phyloP scores from a whole-genome alignment of 2,888 invertebrate species.

The Drosophila atripex region DNA sequence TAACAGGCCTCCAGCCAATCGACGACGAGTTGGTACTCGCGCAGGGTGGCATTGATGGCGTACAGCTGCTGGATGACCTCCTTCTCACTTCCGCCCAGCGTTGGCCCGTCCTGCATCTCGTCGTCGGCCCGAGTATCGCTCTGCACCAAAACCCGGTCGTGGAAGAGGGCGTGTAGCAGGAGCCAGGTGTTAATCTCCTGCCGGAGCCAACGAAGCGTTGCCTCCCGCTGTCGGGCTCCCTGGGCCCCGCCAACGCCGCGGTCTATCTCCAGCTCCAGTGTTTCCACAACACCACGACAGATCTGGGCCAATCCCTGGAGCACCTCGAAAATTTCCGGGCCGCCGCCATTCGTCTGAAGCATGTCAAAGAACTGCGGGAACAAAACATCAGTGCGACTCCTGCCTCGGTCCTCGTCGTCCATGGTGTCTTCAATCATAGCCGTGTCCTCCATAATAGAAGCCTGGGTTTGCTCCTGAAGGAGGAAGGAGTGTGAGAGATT shows the following conservation, averaged over 20 bases:
- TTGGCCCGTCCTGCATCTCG: conserved; percentile 82
- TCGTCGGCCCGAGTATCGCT: conserved; percentile 74
- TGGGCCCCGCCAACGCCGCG: conserved; percentile 48
- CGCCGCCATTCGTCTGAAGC: conserved; percentile 78
- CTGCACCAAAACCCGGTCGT: conserved; percentile 88
- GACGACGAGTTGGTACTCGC: conserved; percentile 92
- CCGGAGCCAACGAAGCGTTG: conserved; percentile 86
- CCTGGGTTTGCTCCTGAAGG: conserved; percentile 34
- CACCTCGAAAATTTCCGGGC: conserved; percentile 79
- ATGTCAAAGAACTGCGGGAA: conserved; percentile 82
- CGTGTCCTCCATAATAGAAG: conserved; percentile 65
- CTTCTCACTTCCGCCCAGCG: conserved; percentile 85
- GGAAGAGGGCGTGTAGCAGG: conserved; percentile 91
- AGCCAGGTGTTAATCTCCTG: conserved; percentile 96
- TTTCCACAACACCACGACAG: conserved; percentile 76
- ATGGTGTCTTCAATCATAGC: conserved; percentile 26
- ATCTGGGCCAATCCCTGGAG: conserved; percentile 75
- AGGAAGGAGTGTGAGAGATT: conserved; percentile 16
- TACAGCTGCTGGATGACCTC: conserved; percentile 84
- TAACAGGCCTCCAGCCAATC: conserved; percentile 97
- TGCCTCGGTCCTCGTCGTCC: conserved; percentile 54
- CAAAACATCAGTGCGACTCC: conserved; percentile 77
- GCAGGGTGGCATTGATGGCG: conserved; percentile 85
- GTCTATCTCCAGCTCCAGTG: conserved; percentile 66
- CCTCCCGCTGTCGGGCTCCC: conserved; percentile 40